phyloP scores from a whole-genome alignment of 1,140 invertebrate genomes.

The Drepana arcuata region DNA sequence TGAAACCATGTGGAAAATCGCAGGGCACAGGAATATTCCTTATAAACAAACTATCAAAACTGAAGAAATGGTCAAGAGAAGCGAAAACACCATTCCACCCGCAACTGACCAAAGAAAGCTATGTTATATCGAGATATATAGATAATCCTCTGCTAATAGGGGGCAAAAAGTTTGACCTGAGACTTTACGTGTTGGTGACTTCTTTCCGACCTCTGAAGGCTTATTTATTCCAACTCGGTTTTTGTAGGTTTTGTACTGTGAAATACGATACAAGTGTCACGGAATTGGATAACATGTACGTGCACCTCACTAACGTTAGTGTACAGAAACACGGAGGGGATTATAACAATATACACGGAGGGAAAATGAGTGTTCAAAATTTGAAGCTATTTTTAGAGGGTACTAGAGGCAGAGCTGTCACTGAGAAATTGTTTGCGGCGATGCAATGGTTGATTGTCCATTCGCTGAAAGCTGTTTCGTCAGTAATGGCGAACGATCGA shows the following conservation, averaged over 20 bases:
- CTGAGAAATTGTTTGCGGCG: slow-evolving; percentile 86
- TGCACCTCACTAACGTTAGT: slow-evolving; percentile 93
- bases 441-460: slow-evolving; percentile 94
- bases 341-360: slow-evolving; percentile 95
- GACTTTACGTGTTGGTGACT: slow-evolving; percentile 88
- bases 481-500: slow-evolving; percentile 82
- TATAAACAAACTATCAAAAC: slow-evolving; percentile 90
- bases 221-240: slow-evolving; percentile 87
- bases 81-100: slow-evolving; percentile 88
- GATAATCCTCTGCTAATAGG: slow-evolving; percentile 88
- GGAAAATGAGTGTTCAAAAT: slow-evolving; percentile 95
- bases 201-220: slow-evolving; percentile 86
- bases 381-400: slow-evolving; percentile 92
- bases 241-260: slow-evolving; percentile 86
- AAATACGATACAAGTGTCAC: slow-evolving; percentile 86
- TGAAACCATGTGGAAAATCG: slow-evolving; percentile 96
- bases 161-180: slow-evolving; percentile 90
- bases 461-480: slow-evolving; percentile 86
- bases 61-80: slow-evolving; percentile 90
- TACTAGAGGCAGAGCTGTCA: slow-evolving; percentile 89
- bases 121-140: slow-evolving; percentile 93
- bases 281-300: slow-evolving; percentile 87
- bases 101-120: slow-evolving; percentile 86
- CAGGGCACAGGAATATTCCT: slow-evolving; percentile 91
- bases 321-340: slow-evolving; percentile 89